Evolutionary conservation across 1,140 invertebrate genomes (phyloP).

Genomic region (Nomia melanderi): DNA sequence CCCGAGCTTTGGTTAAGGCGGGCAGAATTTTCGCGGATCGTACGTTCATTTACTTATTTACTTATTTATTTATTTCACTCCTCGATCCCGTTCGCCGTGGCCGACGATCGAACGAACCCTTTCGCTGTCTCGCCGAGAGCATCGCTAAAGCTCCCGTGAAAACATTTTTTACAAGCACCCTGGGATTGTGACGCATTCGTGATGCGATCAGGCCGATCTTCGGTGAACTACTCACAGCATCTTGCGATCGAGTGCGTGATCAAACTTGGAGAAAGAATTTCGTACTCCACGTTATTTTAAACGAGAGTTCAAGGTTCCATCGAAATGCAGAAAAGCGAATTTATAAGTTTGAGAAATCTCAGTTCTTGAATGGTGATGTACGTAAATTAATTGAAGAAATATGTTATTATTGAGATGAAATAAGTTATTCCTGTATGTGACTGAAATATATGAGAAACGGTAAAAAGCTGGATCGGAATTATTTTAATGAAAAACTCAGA

Average conservation of each 20-base stretch:
- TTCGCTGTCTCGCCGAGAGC: slow-evolving; percentile 2
- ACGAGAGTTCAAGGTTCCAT: no score
- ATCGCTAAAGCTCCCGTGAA: not conserved
- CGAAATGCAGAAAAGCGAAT: no score
- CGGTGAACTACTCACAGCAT: slow-evolving; percentile 25
- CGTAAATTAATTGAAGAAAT: no score
- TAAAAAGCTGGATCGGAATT: no score
- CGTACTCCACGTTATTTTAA: no score
- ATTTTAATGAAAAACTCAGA: no score
- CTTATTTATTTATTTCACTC: not conserved
- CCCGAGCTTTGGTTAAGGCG: slow-evolving; percentile 63
- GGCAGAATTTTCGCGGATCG: slow-evolving; percentile 20
- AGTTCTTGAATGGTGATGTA: no score
- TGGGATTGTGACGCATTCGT: slow-evolving; percentile 25
- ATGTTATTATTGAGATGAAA: no score
- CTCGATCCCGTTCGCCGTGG: slow-evolving; percentile 7
- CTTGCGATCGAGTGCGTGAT: slow-evolving; percentile 49
- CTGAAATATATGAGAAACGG: no score
- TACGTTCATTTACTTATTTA: no score
- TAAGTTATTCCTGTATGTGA: no score
- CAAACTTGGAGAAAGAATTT: not conserved
- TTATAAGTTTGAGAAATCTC: no score
- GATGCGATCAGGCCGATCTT: slow-evolving; percentile 38
- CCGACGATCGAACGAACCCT: not conserved
- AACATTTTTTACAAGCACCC: not conserved